These are phyloP conservation scores for Cataglyphis livida DNA, from an alignment of 2,888 invertebrate species.

Conservation along the genomic window DNA sequence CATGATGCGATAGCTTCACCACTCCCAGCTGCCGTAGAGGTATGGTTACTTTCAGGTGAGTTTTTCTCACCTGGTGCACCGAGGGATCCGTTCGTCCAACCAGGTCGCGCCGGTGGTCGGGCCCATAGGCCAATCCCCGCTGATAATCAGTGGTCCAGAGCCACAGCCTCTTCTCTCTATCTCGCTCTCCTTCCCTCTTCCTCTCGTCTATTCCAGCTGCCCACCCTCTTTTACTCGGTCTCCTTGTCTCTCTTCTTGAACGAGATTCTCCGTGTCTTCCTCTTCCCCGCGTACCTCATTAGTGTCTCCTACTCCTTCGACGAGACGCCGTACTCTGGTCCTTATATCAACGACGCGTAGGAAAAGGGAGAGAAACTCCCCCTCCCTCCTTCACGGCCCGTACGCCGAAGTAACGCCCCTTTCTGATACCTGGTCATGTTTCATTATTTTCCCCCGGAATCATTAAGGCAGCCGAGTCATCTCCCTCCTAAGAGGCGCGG, in stretches of 20 bases:
- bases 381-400: slow-evolving; percentile 26
- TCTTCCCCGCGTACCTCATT: slow-evolving; percentile 74
- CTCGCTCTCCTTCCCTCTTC: slow-evolving; percentile 31
- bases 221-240: slow-evolving; percentile 47
- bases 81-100: slow-evolving; percentile 78
- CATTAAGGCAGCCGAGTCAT: slow-evolving; percentile 81
- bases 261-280: slow-evolving; percentile 28
- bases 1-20: slow-evolving; percentile 60
- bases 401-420: slow-evolving; percentile 76
- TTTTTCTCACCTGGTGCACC: slow-evolving; percentile 76
- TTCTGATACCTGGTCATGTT: slow-evolving; percentile 81
- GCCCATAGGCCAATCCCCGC: slow-evolving; percentile 80
- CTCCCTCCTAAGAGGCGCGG: slow-evolving; percentile 73
- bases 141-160: slow-evolving; percentile 79
- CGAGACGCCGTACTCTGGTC: slow-evolving; percentile 72
- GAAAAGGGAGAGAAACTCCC: slow-evolving; percentile 69
- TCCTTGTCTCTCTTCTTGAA: slow-evolving; percentile 26
- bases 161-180: slow-evolving; percentile 76
- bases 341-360: slow-evolving; percentile 72
- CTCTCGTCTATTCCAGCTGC: slow-evolving; percentile 23
- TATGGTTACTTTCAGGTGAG: slow-evolving; percentile 75
- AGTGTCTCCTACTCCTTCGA: slow-evolving; percentile 76
- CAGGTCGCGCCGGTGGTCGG: slow-evolving; percentile 73
- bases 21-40: slow-evolving; percentile 69
- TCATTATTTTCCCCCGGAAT: slow-evolving; percentile 83